Conservation (phyloP, 1,140 invertebrate genomes). For the Tribolium madens region DNA sequence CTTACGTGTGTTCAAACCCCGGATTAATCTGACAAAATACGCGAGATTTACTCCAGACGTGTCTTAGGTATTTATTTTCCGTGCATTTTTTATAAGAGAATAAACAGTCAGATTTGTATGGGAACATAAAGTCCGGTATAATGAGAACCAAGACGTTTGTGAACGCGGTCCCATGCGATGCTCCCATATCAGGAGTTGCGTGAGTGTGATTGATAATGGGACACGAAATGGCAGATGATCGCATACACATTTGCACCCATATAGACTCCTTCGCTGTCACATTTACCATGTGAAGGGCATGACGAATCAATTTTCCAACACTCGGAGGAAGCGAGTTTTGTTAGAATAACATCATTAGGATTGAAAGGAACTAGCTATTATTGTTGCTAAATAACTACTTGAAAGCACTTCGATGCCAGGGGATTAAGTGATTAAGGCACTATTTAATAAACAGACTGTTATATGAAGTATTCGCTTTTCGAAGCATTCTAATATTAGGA, state of each 20-base stretch:
- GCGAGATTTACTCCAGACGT: conserved; percentile 38
- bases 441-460: background rate
- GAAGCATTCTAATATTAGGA: no score
- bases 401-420: background rate
- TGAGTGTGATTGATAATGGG: background rate
- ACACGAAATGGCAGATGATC: background rate
- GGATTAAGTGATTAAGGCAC: background rate
- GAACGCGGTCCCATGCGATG: background rate
- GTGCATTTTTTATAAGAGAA: conserved; percentile 2
- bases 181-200: background rate
- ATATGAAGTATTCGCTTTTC: no score
- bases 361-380: background rate
- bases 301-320: background rate
- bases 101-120: conserved; percentile 3
- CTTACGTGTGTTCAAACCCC: conserved; percentile 30
- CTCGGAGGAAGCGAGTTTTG: background rate
- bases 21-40: conserved; percentile 40
- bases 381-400: background rate
- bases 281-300: background rate
- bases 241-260: no score
- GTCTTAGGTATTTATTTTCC: conserved; percentile 15
- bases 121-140: background rate
- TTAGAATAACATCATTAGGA: background rate
- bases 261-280: background rate
- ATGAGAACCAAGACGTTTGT: background rate